Conservation (phyloP, 2,888 invertebrate species). For the Lasioglossum morio region DNA sequence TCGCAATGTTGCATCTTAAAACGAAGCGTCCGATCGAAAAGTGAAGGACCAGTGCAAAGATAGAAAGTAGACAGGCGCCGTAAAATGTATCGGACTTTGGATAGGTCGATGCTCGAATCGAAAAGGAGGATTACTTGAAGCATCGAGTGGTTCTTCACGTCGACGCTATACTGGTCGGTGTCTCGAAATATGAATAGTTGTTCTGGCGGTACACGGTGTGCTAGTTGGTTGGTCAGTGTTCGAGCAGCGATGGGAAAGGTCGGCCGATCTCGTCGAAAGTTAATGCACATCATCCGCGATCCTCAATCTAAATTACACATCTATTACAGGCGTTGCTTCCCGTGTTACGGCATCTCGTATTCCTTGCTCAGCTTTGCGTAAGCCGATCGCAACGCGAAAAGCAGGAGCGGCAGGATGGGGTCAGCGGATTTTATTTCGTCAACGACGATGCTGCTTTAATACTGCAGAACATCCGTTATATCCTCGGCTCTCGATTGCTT, state of each 20-base stretch:
- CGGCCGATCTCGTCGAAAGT: slow-evolving; percentile 49
- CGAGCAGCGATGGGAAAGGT: slow-evolving; percentile 20
- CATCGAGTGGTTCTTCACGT: neutral
- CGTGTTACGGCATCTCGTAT: slow-evolving; percentile 61
- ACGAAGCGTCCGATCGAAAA: neutral
- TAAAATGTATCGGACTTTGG: neutral
- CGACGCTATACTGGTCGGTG: neutral
- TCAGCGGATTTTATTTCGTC: slow-evolving; percentile 49
- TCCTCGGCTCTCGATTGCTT: neutral
- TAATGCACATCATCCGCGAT: slow-evolving; percentile 55
- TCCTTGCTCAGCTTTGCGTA: slow-evolving; percentile 56
- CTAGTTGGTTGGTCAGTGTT: slow-evolving; percentile 18
- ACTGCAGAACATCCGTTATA: neutral
- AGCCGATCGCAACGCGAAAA: slow-evolving; percentile 53
- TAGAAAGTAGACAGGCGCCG: neutral
- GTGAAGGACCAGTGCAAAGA: neutral
- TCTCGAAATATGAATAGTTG: slow-evolving; percentile 29
- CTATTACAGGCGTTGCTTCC: slow-evolving; percentile 64
- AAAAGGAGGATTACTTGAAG: neutral
- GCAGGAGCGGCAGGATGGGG: slow-evolving; percentile 39
- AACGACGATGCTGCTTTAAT: slow-evolving; percentile 15
- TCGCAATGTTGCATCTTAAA: neutral
- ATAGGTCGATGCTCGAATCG: neutral
- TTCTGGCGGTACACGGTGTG: neutral
- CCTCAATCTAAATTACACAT: slow-evolving; percentile 64